phyloP scores from a whole-genome alignment of 2,113 vertebrate genomes.

The Motacilla tschutschensis region DNA sequence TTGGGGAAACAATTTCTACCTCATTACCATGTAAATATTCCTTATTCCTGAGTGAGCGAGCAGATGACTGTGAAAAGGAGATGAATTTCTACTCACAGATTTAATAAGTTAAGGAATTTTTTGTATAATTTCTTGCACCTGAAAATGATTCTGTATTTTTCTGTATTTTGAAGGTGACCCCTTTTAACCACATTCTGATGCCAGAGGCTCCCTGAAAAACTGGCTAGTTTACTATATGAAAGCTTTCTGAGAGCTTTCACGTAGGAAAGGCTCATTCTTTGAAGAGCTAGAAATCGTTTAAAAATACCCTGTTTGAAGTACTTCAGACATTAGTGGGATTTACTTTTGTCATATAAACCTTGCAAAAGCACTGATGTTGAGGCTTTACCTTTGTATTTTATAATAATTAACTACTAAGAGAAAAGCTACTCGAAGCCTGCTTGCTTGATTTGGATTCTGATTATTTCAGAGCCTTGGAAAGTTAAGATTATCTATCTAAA shows the following conservation, averaged over 20 bases:
- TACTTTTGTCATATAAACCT: neutral
- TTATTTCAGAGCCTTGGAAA: neutral
- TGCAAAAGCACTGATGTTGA: neutral
- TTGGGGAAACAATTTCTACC: neutral
- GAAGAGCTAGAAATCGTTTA: neutral
- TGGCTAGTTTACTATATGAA: neutral
- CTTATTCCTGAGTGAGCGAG: neutral
- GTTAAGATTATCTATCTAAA: neutral
- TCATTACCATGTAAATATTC: slow-evolving; percentile 11
- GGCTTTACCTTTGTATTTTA: neutral
- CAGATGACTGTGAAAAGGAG: neutral
- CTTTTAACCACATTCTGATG: neutral
- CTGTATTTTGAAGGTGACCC: neutral
- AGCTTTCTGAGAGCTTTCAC: neutral
- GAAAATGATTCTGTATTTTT: neutral
- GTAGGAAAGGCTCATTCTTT: neutral
- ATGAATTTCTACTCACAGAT: neutral
- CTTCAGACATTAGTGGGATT: neutral
- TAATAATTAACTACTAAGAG: neutral
- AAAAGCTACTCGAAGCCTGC: neutral
- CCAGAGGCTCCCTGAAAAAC: neutral
- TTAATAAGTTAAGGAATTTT: neutral
- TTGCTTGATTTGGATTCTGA: neutral
- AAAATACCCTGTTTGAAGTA: neutral
- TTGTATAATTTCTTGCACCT: neutral